Conservation (phyloP, 2,797 vertebrate genomes). For the Sebastes nivosus region DNA sequence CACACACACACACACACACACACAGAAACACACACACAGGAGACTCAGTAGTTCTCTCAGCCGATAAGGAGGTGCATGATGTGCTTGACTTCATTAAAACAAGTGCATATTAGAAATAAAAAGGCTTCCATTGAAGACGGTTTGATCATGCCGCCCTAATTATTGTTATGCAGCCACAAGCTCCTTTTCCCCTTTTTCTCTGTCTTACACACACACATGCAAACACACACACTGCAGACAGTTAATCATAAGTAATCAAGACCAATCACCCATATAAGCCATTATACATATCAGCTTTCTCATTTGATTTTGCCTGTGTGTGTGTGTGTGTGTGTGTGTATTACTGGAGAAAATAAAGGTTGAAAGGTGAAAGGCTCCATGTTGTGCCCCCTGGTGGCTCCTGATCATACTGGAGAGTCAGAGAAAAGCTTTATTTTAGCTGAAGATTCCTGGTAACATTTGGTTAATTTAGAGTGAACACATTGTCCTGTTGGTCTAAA, state of each 20-base stretch:
- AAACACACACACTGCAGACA: conserved; percentile 11
- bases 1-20: conserved; percentile 7
- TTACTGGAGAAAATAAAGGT: not conserved
- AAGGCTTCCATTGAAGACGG: conserved; percentile 4
- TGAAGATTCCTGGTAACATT: not conserved
- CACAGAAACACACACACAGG: conserved; percentile 3
- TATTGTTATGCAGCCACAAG: conserved; percentile 41
- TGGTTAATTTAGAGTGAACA: not conserved
- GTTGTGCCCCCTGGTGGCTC: conserved; percentile 68
- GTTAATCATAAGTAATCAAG: conserved; percentile 49
- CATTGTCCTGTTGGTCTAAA: not conserved
- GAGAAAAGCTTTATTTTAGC: conserved; percentile 3
- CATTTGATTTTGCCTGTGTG: conserved; percentile 58
- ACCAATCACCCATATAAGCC: conserved; percentile 50
- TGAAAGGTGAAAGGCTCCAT: not conserved
- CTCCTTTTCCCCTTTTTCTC: conserved; percentile 6
- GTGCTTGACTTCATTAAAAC: conserved; percentile 61
- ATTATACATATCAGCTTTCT: conserved; percentile 68
- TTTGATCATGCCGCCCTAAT: conserved; percentile 47
- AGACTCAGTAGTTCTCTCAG: conserved; percentile 1
- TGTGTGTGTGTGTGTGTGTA: not conserved
- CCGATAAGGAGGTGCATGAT: conserved; percentile 29
- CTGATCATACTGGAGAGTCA: not conserved
- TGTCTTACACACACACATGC: conserved; percentile 2
- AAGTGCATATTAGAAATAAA: conserved; percentile 30